Percentiles rank a stretch among this genome's conserved stretches.
Evolutionary conservation across 2,888 invertebrate genomes (phyloP).

Genomic region (Lamproptera curius): DNA sequence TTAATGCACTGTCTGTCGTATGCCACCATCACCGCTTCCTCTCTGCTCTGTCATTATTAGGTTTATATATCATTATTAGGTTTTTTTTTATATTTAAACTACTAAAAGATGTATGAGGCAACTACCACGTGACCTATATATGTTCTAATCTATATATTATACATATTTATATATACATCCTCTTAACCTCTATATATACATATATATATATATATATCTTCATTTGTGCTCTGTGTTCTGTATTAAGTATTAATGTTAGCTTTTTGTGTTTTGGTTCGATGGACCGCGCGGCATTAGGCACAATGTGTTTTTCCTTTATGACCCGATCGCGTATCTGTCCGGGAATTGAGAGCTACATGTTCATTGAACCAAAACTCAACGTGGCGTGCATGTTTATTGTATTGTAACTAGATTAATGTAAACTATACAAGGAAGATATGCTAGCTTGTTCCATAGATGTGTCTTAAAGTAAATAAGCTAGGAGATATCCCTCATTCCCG

Average conservation of each 20-base stretch:
- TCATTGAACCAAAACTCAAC: slow-evolving; percentile 76
- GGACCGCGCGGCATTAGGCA: slow-evolving; percentile 45
- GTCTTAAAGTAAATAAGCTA: slow-evolving; percentile 59
- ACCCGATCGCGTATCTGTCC: slow-evolving; percentile 39
- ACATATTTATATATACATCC: slow-evolving; percentile 47
- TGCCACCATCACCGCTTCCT: slow-evolving; percentile 80
- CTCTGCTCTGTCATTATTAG: slow-evolving; percentile 80
- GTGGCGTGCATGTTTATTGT: slow-evolving; percentile 73
- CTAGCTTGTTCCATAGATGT: slow-evolving; percentile 76
- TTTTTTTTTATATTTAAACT: slow-evolving; percentile 57
- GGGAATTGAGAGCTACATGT: slow-evolving; percentile 35
- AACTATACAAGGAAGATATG: slow-evolving; percentile 56
- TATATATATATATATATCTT: slow-evolving; percentile 72
- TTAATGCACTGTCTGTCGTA: slow-evolving; percentile 79
- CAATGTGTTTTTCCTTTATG: slow-evolving; percentile 36
- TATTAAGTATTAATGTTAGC: slow-evolving; percentile 73
- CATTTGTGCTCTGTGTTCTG: slow-evolving; percentile 76
- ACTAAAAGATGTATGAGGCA: slow-evolving; percentile 68
- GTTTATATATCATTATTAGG: slow-evolving; percentile 73
- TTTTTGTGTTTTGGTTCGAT: slow-evolving; percentile 76
- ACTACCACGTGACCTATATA: slow-evolving; percentile 72
- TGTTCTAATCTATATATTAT: slow-evolving; percentile 54
- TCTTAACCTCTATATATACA: slow-evolving; percentile 53
- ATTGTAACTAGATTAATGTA: slow-evolving; percentile 72
- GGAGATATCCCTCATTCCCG: slow-evolving; percentile 63